Conservation (phyloP, 2,888 invertebrate species). For the Epinotia bilunana region DNA sequence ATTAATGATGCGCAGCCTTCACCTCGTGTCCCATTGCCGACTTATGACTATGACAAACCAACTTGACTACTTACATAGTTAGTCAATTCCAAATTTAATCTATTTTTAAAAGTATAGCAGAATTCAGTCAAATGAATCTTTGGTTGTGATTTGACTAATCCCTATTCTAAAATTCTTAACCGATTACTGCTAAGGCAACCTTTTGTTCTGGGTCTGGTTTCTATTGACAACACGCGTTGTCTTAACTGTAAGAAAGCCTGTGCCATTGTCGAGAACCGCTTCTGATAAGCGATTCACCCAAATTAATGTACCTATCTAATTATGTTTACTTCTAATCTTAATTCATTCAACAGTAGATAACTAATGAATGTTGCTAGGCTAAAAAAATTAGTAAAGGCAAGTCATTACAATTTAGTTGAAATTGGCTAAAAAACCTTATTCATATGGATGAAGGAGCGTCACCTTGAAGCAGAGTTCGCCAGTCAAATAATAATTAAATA, state of each 20-base stretch:
- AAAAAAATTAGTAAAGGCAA: constrained; percentile 34
- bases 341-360: constrained; percentile 31
- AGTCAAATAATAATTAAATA: constrained; percentile 80
- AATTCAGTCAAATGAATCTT: background rate
- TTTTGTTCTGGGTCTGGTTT: constrained; percentile 11
- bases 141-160: background rate
- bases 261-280: constrained; percentile 6
- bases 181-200: background rate
- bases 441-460: constrained; percentile 53
- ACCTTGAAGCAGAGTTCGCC: constrained; percentile 76
- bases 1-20: constrained; percentile 46
- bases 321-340: constrained; percentile 34
- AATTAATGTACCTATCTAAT: constrained; percentile 22
- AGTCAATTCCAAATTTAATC: constrained; percentile 12
- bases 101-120: background rate
- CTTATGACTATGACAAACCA: constrained; percentile 39
- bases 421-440: constrained; percentile 42
- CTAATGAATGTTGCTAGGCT: constrained; percentile 36
- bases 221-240: constrained; percentile 9
- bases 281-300: constrained; percentile 10
- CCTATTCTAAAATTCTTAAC: background rate
- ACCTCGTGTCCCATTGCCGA: constrained; percentile 44
- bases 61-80: constrained; percentile 3
- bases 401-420: constrained; percentile 32
- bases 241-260: constrained; percentile 8